Percentiles rank a stretch among this genome's conserved stretches.
phyloP scores from a whole-genome alignment of 2,113 vertebrate genomes.

The Pseudonaja textilis region DNA sequence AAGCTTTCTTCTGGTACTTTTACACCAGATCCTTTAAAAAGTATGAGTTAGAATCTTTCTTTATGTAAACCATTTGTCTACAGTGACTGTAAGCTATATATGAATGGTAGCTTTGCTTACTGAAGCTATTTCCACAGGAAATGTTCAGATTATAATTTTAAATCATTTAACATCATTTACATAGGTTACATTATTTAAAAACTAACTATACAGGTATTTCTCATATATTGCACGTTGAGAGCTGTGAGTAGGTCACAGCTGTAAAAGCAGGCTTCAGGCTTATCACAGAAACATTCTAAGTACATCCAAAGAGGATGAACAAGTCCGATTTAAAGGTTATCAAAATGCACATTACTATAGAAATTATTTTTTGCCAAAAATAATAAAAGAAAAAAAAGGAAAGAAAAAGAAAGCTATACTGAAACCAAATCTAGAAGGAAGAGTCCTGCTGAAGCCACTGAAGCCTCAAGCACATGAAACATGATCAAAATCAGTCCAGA shows the following conservation, averaged over 20 bases:
- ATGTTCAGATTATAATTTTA: slow-evolving; percentile 75
- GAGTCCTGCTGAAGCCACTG: slow-evolving; percentile 42
- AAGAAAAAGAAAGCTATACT: slow-evolving; percentile 42
- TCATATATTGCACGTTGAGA: slow-evolving; percentile 76
- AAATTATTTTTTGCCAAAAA: slow-evolving; percentile 60
- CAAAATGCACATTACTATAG: slow-evolving; percentile 66
- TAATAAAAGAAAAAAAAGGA: slow-evolving; percentile 39
- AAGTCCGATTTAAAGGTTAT: slow-evolving; percentile 57
- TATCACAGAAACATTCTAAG: slow-evolving; percentile 51
- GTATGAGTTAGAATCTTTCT: slow-evolving; percentile 40
- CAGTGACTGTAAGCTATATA: slow-evolving; percentile 61
- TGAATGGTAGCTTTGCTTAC: slow-evolving; percentile 67
- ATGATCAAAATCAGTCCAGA: neutral
- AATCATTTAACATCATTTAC: slow-evolving; percentile 69
- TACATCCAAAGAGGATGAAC: slow-evolving; percentile 61
- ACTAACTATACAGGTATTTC: slow-evolving; percentile 71
- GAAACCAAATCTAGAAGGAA: slow-evolving; percentile 55
- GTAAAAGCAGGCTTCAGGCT: slow-evolving; percentile 57
- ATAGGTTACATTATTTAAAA: slow-evolving; percentile 72
- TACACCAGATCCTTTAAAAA: slow-evolving; percentile 53
- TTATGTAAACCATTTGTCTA: slow-evolving; percentile 55
- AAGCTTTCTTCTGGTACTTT: slow-evolving; percentile 61
- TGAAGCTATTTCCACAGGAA: slow-evolving; percentile 95
- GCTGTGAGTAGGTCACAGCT: slow-evolving; percentile 42
- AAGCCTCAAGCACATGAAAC: slow-evolving; percentile 24